phyloP scores from a whole-genome alignment of 2,113 vertebrate species.

The Platycercus adscitus region DNA sequence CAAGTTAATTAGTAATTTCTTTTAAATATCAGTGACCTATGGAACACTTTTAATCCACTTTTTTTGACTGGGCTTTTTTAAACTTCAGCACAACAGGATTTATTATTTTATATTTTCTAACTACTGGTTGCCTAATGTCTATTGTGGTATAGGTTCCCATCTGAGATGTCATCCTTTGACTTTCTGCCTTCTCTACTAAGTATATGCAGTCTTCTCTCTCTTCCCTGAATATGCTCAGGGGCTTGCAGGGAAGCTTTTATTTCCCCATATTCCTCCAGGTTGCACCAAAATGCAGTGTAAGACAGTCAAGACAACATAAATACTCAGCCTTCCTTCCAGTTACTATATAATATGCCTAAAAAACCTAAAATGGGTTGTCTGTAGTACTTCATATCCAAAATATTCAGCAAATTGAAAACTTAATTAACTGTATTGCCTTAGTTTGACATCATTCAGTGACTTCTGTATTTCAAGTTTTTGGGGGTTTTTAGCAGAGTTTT shows the following conservation, averaged over 20 bases:
- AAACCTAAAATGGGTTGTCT: background rate
- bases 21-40: background rate
- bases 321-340: background rate
- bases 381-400: background rate
- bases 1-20: background rate
- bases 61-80: background rate
- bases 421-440: background rate
- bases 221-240: background rate
- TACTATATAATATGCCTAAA: background rate
- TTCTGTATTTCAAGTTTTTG: background rate
- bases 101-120: background rate
- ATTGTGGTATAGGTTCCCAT: background rate
- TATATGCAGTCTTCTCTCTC: background rate
- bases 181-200: background rate
- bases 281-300: background rate
- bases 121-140: background rate
- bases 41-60: background rate
- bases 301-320: background rate
- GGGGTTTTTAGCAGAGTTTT: background rate
- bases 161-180: background rate
- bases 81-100: background rate
- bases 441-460: background rate
- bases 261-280: background rate
- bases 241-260: background rate
- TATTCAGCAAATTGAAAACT: background rate